phyloP scores from a whole-genome alignment of 2,888 invertebrate species.

The Hirtodrosophila cameraria region DNA sequence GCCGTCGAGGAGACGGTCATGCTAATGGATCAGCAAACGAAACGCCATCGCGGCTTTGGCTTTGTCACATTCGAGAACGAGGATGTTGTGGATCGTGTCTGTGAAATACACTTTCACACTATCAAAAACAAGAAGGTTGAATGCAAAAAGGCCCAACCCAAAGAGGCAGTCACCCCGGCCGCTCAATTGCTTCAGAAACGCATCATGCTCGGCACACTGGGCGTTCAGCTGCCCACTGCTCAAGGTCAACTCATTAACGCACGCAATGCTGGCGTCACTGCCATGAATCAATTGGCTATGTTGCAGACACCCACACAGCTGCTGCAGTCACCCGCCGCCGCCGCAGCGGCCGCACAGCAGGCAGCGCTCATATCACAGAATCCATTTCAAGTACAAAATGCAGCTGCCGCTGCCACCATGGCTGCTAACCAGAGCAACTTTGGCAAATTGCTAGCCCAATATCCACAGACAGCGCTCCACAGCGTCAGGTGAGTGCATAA shows the following conservation, averaged over 20 bases:
- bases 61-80: slow-evolving; percentile 96
- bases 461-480: slow-evolving; percentile 85
- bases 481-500: slow-evolving; percentile 83
- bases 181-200: slow-evolving; percentile 89
- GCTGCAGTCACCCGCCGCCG: slow-evolving; percentile 75
- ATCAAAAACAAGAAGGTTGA: slow-evolving; percentile 96
- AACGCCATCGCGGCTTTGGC: slow-evolving; percentile 95
- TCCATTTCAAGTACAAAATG: slow-evolving; percentile 85
- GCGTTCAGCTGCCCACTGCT: slow-evolving; percentile 87
- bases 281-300: slow-evolving; percentile 87
- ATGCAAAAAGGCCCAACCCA: slow-evolving; percentile 96
- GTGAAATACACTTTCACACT: slow-evolving; percentile 96
- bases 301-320: slow-evolving; percentile 84
- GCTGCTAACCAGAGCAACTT: slow-evolving; percentile 87
- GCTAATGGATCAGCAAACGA: slow-evolving; percentile 97
- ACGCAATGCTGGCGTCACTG: slow-evolving; percentile 81
- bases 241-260: slow-evolving; percentile 85
- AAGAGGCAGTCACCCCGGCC: slow-evolving; percentile 92
- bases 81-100: slow-evolving; percentile 95
- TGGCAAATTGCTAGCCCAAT: slow-evolving; percentile 88
- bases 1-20: slow-evolving; percentile 96
- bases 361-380: slow-evolving; percentile 85
- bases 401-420: slow-evolving; percentile 86
- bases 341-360: slow-evolving; percentile 83
- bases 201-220: slow-evolving; percentile 88